Conservation (phyloP, 2,888 invertebrate species). For the Polyommatus icarus region DNA sequence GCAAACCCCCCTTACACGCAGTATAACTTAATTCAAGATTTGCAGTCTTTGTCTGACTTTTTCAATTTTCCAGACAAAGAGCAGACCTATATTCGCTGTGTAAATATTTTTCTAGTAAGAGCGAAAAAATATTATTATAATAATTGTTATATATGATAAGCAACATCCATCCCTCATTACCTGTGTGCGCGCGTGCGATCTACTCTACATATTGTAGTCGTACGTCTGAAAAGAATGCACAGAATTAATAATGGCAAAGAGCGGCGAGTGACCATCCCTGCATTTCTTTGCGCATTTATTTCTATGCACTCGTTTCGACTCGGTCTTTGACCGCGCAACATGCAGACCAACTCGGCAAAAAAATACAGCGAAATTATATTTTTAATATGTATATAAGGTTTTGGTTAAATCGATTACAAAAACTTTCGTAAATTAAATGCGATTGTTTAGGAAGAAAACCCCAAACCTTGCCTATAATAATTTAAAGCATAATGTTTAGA, state of each 20-base stretch:
- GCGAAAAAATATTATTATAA: not conserved
- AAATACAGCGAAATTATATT: constrained; percentile 62
- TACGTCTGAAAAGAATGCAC: constrained; percentile 76
- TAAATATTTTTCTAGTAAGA: not conserved
- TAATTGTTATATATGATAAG: not conserved
- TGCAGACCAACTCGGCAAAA: constrained; percentile 60
- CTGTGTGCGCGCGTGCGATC: constrained; percentile 39
- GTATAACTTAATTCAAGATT: too few relatives aligned
- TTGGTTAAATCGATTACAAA: not conserved
- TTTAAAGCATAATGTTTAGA: too few relatives aligned
- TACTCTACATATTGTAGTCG: constrained; percentile 57
- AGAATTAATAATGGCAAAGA: constrained; percentile 71
- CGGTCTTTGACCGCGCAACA: constrained; percentile 53
- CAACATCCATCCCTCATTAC: constrained; percentile 32
- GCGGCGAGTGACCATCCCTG: constrained; percentile 56
- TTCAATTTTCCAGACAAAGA: too few relatives aligned
- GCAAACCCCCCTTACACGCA: not conserved
- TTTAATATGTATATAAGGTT: constrained; percentile 6
- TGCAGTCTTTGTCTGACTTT: too few relatives aligned
- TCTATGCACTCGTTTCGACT: constrained; percentile 78
- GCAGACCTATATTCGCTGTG: too few relatives aligned
- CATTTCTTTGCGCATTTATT: constrained; percentile 75
- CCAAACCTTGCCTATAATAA: too few relatives aligned
- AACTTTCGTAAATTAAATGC: too few relatives aligned
- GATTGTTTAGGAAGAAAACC: too few relatives aligned